Base-by-base conservation (phyloP, 2,888 invertebrate genomes). In the Exephanes ischioxanthus region DNA sequence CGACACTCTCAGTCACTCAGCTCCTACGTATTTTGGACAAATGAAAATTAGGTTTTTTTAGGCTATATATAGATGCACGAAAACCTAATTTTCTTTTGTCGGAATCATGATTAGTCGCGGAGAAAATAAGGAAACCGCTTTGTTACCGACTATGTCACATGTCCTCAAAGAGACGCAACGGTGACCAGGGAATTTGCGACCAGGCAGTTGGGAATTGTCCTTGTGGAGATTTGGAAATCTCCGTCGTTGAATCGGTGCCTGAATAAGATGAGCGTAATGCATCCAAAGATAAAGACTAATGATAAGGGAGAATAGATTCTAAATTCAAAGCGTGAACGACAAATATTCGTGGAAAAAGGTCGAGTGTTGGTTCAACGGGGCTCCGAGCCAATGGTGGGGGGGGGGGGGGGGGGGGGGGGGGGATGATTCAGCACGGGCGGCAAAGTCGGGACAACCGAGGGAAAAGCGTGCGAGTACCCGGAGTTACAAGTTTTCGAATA, bases 401-500 rank as follows among this genome's bases (percentile, higher is more conserved):
- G 63, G 41, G 26, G 26, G 63, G 4, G n/a, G 41, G 26, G 26
- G 63, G 4, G n/a, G 41, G 26, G 26, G 63, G 4, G n/a, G 41
- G 26, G 26, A 63, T 76, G 37, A 75, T 81, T 76, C 61, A 75
- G 61, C 26, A 48, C 70, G 80, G 80, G 55, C 51, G 66, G 58
- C 72, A 80, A 76, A 26, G 83, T 78, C 55, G 55, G 37, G 45
- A n/a, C 51, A 51, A 48, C 41, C 41, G 73, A 48, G 53, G 37
- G 41, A 70, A 81, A 73, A 68, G 61, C 14, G 70, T 30, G 68
- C 33, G 11, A 67, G 70, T 77, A 55, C 67, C 37, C 80, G 72
- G 86, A 78, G 84, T 85, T 85, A 75, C 87, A 87, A 89, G 83
- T 58, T 90, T 88, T 87, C 86, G 84, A 87, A 90, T 87, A 90